phyloP scores from a whole-genome alignment of 2,113 vertebrate genomes.

The Muscicapa adusta region DNA sequence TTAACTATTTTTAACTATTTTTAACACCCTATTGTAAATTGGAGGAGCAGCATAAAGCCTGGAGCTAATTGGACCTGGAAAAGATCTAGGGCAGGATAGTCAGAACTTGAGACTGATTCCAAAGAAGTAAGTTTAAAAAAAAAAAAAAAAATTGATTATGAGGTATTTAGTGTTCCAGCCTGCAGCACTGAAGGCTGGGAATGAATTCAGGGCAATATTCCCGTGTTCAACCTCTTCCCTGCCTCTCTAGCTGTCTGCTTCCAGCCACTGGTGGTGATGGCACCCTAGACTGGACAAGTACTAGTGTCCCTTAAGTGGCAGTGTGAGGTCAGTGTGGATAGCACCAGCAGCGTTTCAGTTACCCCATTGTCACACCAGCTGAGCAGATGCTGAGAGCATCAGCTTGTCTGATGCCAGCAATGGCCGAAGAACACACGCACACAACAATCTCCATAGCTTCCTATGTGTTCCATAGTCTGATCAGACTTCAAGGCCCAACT shows the following conservation, averaged over 20 bases:
- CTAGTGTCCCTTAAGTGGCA: background rate
- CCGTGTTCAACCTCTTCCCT: background rate
- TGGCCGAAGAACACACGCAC: background rate
- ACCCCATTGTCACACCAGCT: background rate
- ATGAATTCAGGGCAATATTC: background rate
- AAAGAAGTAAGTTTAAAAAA: background rate
- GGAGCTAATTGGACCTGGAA: background rate
- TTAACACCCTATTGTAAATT: background rate
- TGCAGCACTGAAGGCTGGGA: accelerated
- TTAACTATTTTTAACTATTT: too few relatives aligned
- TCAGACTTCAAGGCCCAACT: background rate
- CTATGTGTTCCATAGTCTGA: background rate
- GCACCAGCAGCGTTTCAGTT: background rate
- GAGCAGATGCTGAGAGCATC: background rate
- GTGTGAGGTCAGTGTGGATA: background rate
- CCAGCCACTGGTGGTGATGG: background rate
- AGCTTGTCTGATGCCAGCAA: background rate
- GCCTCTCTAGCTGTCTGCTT: background rate
- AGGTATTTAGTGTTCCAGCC: background rate
- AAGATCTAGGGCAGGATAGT: background rate
- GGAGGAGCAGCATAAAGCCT: background rate
- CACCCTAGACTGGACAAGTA: background rate
- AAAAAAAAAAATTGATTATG: background rate
- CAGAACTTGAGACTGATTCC: background rate
- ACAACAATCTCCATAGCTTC: background rate